Evolutionary conservation across 2,888 invertebrate species (phyloP).

Genomic region (Listrodromus nycthemerus): DNA sequence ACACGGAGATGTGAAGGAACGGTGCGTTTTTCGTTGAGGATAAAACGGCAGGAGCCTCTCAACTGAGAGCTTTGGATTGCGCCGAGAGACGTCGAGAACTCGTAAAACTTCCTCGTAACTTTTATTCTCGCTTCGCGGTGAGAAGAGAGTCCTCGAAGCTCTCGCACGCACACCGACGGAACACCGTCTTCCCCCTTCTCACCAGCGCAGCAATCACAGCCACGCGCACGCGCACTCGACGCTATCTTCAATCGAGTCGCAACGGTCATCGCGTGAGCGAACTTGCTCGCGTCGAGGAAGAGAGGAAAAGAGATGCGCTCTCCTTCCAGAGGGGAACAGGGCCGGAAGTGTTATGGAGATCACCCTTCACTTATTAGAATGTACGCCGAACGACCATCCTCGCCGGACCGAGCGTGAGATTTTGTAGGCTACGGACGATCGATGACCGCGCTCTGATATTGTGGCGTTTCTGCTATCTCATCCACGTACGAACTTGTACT

Average conservation of each 20-base stretch:
- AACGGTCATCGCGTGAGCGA: conserved; percentile 42
- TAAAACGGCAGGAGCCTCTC: no score
- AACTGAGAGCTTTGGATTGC: no score
- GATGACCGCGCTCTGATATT: conserved; percentile 18
- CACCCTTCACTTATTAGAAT: conserved; percentile 67
- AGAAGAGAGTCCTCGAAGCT: conserved; percentile 54
- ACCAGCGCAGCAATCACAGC: conserved; percentile 10
- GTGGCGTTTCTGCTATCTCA: background rate
- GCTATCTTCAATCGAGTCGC: conserved; percentile 19
- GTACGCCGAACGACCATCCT: conserved; percentile 52
- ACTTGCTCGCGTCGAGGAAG: conserved; percentile 38
- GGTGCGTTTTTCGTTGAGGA: no score
- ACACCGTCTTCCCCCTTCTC: background rate
- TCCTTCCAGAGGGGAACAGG: conserved; percentile 22
- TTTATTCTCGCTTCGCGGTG: conserved; percentile 57
- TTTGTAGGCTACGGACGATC: conserved; percentile 2
- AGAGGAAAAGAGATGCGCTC: conserved; percentile 24
- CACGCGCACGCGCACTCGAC: conserved; percentile 29
- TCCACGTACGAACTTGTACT: no score
- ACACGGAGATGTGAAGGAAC: no score
- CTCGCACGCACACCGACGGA: conserved; percentile 7
- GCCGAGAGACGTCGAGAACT: conserved; percentile 16
- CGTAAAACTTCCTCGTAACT: conserved; percentile 63
- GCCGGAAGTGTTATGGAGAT: conserved; percentile 16
- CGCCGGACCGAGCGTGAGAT: background rate